These are phyloP conservation scores for Cyclina sinensis DNA, from an alignment of 1,140 invertebrate genomes.

Conservation along the genomic window DNA sequence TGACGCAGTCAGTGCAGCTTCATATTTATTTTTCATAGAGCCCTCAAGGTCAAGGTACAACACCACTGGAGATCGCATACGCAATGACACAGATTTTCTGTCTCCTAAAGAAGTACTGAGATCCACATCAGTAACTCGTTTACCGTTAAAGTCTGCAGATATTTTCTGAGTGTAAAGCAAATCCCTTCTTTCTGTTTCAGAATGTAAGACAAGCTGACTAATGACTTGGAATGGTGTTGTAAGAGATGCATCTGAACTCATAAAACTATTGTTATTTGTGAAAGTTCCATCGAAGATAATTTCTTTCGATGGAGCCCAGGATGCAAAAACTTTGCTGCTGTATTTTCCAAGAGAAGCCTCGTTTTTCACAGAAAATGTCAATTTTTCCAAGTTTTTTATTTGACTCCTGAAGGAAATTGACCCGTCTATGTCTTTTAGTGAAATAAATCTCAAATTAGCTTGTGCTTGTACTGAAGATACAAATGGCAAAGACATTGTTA, in stretches of 20 bases:
- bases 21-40: background rate
- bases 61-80: conserved; percentile 7
- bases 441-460: conserved; percentile 6
- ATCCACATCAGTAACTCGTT: background rate
- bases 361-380: conserved; percentile 20
- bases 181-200: conserved; percentile 13
- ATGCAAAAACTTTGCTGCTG: background rate
- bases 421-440: conserved; percentile 30
- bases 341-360: background rate
- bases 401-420: conserved; percentile 16
- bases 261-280: conserved; percentile 9
- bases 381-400: conserved; percentile 41
- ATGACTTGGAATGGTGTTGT: conserved; percentile 26
- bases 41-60: background rate
- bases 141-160: background rate
- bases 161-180: background rate
- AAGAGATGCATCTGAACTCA: background rate
- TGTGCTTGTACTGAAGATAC: background rate
- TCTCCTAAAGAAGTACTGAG: background rate
- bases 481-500: background rate
- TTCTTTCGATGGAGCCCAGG: background rate
- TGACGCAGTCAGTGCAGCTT: background rate
- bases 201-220: background rate
- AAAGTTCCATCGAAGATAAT: conserved; percentile 16
- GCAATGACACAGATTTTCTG: background rate